A percentile compares a stretch with the other conserved stretches of the same genome.
Evolutionary conservation across 2,888 invertebrate species (phyloP).

Genomic region (Oscheius myriophilus): DNA sequence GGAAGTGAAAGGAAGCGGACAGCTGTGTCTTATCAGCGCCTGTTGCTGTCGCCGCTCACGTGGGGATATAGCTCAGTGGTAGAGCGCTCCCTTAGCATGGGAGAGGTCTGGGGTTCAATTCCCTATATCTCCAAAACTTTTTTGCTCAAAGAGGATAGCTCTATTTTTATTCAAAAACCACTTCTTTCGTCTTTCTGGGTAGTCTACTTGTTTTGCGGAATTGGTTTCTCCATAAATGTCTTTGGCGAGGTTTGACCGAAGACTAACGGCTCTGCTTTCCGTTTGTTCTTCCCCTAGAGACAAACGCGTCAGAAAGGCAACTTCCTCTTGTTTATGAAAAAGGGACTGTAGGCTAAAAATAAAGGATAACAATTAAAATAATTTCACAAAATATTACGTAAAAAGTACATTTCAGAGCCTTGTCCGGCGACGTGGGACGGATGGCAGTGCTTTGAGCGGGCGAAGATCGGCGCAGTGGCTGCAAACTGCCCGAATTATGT

Average conservation of each 20-base stretch:
- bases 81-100: slow-evolving; percentile 54
- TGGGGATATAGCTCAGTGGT: slow-evolving; percentile 52
- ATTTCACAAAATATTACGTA: background rate
- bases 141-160: background rate
- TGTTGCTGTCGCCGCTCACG: too few species aligned
- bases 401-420: slow-evolving; percentile 6
- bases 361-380: background rate
- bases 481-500: slow-evolving; percentile 60
- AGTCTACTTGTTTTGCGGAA: background rate
- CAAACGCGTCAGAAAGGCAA: too few species aligned
- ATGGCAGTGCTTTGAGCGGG: slow-evolving; percentile 65
- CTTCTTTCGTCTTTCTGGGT: too few species aligned
- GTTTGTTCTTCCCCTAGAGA: too few species aligned
- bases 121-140: slow-evolving; percentile 36
- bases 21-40: too few species aligned
- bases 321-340: too few species aligned
- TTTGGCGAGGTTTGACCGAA: too few species aligned
- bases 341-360: too few species aligned
- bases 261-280: background rate
- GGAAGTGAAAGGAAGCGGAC: background rate
- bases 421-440: slow-evolving; percentile 70
- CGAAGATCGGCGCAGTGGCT: slow-evolving; percentile 42
- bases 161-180: too few species aligned
- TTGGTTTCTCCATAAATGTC: too few species aligned
- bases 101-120: slow-evolving; percentile 49